Evolutionary conservation across 2,113 vertebrate species (phyloP), one percentile per base, ranked within the genome.

Genomic region (Marmota monax): DNA sequence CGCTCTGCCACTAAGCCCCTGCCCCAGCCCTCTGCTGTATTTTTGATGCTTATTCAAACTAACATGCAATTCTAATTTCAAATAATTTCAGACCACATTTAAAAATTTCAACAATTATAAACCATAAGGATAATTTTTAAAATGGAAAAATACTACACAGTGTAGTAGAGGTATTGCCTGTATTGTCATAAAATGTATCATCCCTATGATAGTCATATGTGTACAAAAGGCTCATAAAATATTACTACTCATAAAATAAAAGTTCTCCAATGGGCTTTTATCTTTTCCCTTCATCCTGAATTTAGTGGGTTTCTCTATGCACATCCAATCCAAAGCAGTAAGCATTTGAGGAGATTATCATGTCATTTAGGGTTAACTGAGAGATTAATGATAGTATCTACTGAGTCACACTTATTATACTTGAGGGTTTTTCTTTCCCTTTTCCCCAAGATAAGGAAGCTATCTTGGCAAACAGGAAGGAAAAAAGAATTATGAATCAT

Each of bases 391-490:
- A 92, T 56, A 29, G 8, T 61, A 69, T 86, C 53, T 93, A 90
- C 73, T 39, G 73, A 88, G 56, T 91, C 58, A 58, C 74, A 92
- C 88, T 96, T 27, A 92, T 94, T 88, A 76, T 76, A 87, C 27
- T 25, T 93, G n/a, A 95, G 25, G 25, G 12, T 93, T 95, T 95
- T 96, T 53, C 69, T 2, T 63, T n/a, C 17, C 16, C 18, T 16
- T 45, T 25, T 2, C 37, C 53, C 58, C 37, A 69, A 39, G 65
- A 95, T 67, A 96, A 93, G 13, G 58, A 84, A 37, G 39, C 78
- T 96, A 93, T 92, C 76, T 97, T 88, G 79, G 53, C 70, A 92
- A 89, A 95, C 63, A 2, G 4, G 13, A 69, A 9, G 8, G 4
- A 7, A 84, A 88, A 39, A 82, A 29, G 20, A 84, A 88, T 90